These are phyloP conservation scores for Polyommatus iphigenia DNA, from an alignment of 2,888 invertebrate species.

Conservation along the genomic window DNA sequence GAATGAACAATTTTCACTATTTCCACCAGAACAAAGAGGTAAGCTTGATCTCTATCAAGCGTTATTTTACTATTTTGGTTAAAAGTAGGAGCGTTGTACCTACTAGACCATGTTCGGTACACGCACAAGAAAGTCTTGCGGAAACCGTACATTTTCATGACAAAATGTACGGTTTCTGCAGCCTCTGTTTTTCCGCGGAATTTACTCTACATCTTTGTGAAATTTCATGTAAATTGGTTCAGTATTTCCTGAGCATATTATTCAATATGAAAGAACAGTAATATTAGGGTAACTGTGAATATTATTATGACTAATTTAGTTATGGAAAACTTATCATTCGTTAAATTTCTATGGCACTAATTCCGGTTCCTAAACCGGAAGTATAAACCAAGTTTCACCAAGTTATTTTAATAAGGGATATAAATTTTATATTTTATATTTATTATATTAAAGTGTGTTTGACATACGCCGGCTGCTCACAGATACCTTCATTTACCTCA, in stretches of 20 bases:
- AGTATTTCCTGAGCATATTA: too few relatives aligned
- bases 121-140: background rate
- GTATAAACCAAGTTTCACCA: background rate
- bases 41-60: background rate
- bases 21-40: background rate
- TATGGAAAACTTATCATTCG: background rate
- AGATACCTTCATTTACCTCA: background rate
- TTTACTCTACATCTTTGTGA: too few relatives aligned
- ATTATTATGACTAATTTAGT: background rate
- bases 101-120: background rate
- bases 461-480: background rate
- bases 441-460: background rate
- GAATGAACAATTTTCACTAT: slow-evolving; percentile 13
- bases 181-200: too few relatives aligned
- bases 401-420: background rate
- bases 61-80: background rate
- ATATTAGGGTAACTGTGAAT: too few relatives aligned
- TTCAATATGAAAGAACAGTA: too few relatives aligned
- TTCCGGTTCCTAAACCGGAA: background rate
- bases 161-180: background rate
- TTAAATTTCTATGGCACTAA: background rate
- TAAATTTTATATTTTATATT: too few relatives aligned
- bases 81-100: background rate
- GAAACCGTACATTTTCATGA: background rate
- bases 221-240: too few relatives aligned